Evolutionary conservation across 2,888 invertebrate genomes (phyloP), one percentile per base, ranked within the genome.

Genomic region (Phlogophora meticulosa): DNA sequence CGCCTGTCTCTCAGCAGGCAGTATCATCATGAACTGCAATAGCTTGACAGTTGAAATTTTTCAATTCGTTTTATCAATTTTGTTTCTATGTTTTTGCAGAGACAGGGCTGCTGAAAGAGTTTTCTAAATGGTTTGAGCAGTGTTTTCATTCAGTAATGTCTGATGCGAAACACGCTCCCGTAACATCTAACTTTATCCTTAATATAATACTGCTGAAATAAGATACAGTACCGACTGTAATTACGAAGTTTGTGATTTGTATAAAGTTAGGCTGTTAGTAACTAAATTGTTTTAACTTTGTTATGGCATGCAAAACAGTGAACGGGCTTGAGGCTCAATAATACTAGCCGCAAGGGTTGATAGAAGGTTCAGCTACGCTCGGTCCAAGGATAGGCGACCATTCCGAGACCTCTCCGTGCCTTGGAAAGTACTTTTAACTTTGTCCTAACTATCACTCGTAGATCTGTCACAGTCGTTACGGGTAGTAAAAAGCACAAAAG

Each of bases 201-300:
- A 24, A 2, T 7, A 10, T n/a, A 32, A 28, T 45, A 45, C 24
- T 20, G 7, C 17, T 20, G n/a, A 32, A 40, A 34, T 20, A 20
- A 2, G 15, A 17, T 52, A 22, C 2, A 4, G 1, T 17, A 7
- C 10, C 15, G 28, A 22, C 11, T 24, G 28, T 45, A 66, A 38
- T 45, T 32, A 15, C 17, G 32, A 65, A 53, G 22, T 65, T 52
- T 22, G n/a, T n/a, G 15, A 28, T 28, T 28, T 28, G 28, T 28
- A 2, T 45, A 13, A 52, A 65, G 20, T 45, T 22, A 15, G 20
- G 20, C 10, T 43, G 28, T 66, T 45, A 32, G 20, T 36, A 11
- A 11, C 20, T n/a, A 13, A 32, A 45, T 49, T 45, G 45, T 45
- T 43, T 45, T 52, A 28, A 52, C 20, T 32, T 45, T n/a, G 34